Evolutionary conservation across 2,888 invertebrate species (phyloP).

Genomic region (Tridacna crocea): DNA sequence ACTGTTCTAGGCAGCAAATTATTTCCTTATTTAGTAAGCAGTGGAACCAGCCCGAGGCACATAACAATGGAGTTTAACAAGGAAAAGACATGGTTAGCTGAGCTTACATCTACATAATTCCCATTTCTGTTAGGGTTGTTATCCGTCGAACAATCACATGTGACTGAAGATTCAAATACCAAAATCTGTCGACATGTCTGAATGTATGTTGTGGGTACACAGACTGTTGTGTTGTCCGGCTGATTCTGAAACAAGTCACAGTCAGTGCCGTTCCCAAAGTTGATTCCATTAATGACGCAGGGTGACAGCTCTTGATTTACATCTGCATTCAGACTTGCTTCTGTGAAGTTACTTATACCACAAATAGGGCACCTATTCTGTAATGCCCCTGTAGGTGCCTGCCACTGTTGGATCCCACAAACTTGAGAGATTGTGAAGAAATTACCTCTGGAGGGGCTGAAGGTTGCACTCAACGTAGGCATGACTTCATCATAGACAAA

Average conservation of each 20-base stretch:
- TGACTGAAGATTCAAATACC: background rate
- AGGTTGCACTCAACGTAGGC: conserved; percentile 50
- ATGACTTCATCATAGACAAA: conserved; percentile 55
- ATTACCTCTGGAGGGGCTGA: conserved; percentile 41
- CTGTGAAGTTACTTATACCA: conserved; percentile 50
- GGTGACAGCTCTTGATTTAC: conserved; percentile 3
- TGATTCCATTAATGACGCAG: conserved; percentile 35
- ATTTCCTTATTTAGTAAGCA: no score
- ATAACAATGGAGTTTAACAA: no score
- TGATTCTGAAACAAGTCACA: conserved; percentile 27
- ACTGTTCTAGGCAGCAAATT: no score
- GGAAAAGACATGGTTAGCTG: background rate
- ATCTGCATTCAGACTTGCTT: conserved; percentile 16
- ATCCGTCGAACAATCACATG: conserved; percentile 34
- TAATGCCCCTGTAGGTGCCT: conserved; percentile 25
- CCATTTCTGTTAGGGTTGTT: background rate
- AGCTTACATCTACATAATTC: background rate
- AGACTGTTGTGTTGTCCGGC: conserved; percentile 17
- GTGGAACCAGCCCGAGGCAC: no score
- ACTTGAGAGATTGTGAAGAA: conserved; percentile 38
- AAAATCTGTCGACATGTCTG: conserved; percentile 30
- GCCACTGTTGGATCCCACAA: conserved; percentile 53
- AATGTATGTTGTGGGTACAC: conserved; percentile 23
- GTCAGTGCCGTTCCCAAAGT: conserved; percentile 13
- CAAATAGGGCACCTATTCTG: conserved; percentile 54